Percentiles rank a stretch among this genome's conserved stretches.
Evolutionary conservation across 2,888 invertebrate species (phyloP).

Genomic region (Polyploca ridens): DNA sequence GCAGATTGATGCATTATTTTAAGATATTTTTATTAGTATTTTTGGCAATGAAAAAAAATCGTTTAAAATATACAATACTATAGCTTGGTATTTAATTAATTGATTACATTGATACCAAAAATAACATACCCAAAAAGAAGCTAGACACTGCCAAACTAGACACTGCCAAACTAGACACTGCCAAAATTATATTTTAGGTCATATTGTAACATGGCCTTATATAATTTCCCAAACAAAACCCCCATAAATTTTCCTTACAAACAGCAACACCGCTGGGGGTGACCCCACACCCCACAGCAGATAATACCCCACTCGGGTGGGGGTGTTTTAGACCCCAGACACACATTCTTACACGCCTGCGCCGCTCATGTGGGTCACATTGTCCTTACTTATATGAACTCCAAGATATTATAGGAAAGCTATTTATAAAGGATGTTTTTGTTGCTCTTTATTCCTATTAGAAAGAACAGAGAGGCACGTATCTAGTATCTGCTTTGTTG

Average conservation of each 20-base stretch:
- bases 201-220: no score
- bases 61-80: no score
- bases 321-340: constrained; percentile 53
- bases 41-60: no score
- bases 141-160: no score
- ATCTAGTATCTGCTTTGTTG: background rate
- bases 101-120: no score
- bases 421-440: background rate
- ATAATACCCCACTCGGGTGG: constrained; percentile 52
- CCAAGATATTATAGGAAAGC: constrained; percentile 3
- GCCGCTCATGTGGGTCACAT: constrained; percentile 74
- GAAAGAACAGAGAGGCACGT: background rate
- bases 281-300: constrained; percentile 41
- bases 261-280: constrained; percentile 45
- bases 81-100: no score
- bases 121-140: no score
- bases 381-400: constrained; percentile 52
- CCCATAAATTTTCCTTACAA: constrained; percentile 46
- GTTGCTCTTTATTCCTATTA: background rate
- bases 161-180: no score
- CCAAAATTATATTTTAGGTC: no score
- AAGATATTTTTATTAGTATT: no score
- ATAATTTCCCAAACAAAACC: background rate
- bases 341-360: constrained; percentile 77
- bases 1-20: no score